Conservation (phyloP, 1,140 invertebrate genomes). For the Drosophila azteca region DNA sequence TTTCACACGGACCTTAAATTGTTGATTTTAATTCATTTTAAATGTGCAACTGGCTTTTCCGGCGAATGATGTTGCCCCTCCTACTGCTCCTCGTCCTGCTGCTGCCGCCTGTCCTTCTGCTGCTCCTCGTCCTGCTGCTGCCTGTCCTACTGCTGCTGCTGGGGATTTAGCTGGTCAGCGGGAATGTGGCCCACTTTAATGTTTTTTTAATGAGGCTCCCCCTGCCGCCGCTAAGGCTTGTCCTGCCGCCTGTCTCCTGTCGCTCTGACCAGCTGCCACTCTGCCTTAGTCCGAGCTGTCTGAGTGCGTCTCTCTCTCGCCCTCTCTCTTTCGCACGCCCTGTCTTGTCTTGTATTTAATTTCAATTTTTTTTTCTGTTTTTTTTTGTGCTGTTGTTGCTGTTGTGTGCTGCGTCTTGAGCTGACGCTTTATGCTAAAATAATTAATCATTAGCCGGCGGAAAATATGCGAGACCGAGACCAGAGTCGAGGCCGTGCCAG, state of each 20-base stretch:
- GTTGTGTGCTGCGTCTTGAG: slow-evolving; percentile 57
- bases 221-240: background rate
- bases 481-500: slow-evolving; percentile 3
- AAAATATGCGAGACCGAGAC: slow-evolving; percentile 69
- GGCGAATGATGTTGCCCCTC: background rate
- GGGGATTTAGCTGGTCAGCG: slow-evolving; percentile 24
- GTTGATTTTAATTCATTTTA: slow-evolving; percentile 61
- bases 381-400: slow-evolving; percentile 1
- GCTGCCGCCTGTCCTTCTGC: background rate
- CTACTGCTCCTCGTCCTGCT: no score
- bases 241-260: slow-evolving; percentile 6
- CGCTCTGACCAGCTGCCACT: slow-evolving; percentile 39
- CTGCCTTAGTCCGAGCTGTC: slow-evolving; percentile 12
- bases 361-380: slow-evolving; percentile 56
- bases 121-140: background rate
- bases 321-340: slow-evolving; percentile 9
- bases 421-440: slow-evolving; percentile 82
- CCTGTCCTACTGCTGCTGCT: no score
- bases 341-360: slow-evolving; percentile 70
- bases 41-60: slow-evolving; percentile 45
- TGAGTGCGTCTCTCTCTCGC: slow-evolving; percentile 30
- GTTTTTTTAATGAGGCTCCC: slow-evolving; percentile 76
- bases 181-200: slow-evolving; percentile 67
- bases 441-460: slow-evolving; percentile 77
- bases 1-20: slow-evolving; percentile 31